These are phyloP conservation scores for Saimiri boliviensis DNA, from an alignment of 2,113 vertebrate genomes.

Conservation along the genomic window DNA sequence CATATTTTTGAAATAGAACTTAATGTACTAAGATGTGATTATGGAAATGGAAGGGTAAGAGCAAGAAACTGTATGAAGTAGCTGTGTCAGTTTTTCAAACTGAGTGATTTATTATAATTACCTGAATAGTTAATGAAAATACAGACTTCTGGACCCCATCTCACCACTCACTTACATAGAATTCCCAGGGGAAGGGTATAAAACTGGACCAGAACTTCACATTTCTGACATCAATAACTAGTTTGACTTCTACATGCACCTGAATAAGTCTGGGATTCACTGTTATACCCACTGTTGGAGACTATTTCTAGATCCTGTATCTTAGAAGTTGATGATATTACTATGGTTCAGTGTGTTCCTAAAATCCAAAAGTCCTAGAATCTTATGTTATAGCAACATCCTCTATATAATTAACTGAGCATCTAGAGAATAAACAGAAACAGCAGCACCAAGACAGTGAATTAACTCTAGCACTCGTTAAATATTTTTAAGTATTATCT, in stretches of 20 bases:
- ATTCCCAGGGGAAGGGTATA: not conserved
- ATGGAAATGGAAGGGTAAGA: not conserved
- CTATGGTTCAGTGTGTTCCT: not conserved
- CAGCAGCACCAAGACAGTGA: not conserved
- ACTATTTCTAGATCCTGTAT: not conserved
- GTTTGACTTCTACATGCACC: not conserved
- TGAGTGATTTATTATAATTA: not conserved
- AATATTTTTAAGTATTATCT: not conserved
- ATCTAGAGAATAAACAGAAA: not conserved
- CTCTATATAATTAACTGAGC: not conserved
- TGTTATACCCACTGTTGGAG: not conserved
- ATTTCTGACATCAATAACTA: not conserved
- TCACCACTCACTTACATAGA: not conserved
- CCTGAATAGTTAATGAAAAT: not conserved
- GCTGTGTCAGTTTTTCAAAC: not conserved
- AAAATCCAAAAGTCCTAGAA: not conserved
- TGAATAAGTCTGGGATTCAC: not conserved
- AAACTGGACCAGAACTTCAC: not conserved
- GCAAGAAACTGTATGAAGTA: not conserved
- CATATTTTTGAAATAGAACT: not conserved
- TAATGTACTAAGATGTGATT: not conserved
- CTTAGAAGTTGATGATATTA: not conserved
- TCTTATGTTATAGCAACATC: slow-evolving; percentile 15
- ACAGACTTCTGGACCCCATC: not conserved
- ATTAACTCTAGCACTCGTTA: not conserved